Evolutionary conservation across 2,888 invertebrate species (phyloP), one percentile per base, ranked within the genome.

Genomic region (Epirrita christyi): DNA sequence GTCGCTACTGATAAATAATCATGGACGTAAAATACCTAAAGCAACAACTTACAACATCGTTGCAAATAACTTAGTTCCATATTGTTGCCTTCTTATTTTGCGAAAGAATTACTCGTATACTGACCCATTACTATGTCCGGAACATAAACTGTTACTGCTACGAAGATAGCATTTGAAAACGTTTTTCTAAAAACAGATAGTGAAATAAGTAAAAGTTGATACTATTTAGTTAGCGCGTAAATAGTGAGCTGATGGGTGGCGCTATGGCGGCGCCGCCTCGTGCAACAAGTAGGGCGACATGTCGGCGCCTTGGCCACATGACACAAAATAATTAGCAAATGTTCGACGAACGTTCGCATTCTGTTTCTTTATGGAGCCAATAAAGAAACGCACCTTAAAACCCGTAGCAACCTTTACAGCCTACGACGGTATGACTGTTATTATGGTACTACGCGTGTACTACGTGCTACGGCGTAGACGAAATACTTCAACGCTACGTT

Each of bases 221-320:
- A 81, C 73, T 76, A 73, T 80, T 76, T 78, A 76, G 77, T 77
- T 76, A 68, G 66, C 66, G 69, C 75, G 76, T 83, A 81, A 81
- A 80, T 84, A 80, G 74, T 75, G 74, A 71, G 61, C 68, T 68
- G 21, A 21, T 21, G 73, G 66, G 70, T 67, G 73, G 61, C 60
- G 68, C 68, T 63, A 55, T 59, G 70, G 68, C 64, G 73, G 68
- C 65, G 73, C 64, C 66, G 70, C 60, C 55, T 68, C 70, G 75
- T 67, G 85, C 86, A 88, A 88, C 88, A 88, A 88, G 88, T 88
- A 85, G 78, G 83, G 83, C 88, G 89, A 76, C 88, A 69, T 72
- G 78, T 75, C 78, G 88, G 85, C 86, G 83, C 82, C 81, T 62
- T 68, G 58, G 61, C 66, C 65, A 60, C 54, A 64, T 64, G 66